Percentiles rank a stretch among this genome's conserved stretches.
These are phyloP conservation scores for Lacanobia oleracea DNA, from an alignment of 2,888 invertebrate species.

Conservation along the genomic window DNA sequence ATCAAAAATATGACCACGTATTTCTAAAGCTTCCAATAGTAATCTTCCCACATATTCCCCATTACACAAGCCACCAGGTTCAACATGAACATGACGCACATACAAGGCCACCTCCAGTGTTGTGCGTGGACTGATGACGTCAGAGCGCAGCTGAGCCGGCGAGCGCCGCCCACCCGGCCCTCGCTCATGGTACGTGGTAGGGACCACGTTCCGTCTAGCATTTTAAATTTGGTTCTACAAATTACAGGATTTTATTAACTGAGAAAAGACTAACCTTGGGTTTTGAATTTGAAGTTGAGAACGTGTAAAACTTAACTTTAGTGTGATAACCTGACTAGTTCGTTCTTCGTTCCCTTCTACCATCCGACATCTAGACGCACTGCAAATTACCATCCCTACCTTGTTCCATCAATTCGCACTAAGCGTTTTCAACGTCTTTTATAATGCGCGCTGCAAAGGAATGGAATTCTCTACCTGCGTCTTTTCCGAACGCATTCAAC, in stretches of 20 bases:
- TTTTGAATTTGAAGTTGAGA: too few relatives aligned
- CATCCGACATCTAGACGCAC: too few relatives aligned
- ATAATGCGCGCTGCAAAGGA: too few relatives aligned
- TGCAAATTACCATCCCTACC: too few relatives aligned
- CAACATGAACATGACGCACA: slow-evolving; percentile 44
- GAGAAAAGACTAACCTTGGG: background rate
- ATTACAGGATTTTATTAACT: background rate
- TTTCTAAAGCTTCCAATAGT: background rate
- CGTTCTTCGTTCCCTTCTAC: too few relatives aligned
- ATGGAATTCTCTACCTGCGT: too few relatives aligned
- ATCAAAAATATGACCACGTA: too few relatives aligned
- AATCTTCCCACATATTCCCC: slow-evolving; percentile 3
- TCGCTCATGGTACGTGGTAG: slow-evolving; percentile 11
- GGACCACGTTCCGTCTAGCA: slow-evolving; percentile 14
- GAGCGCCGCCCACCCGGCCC: slow-evolving; percentile 37
- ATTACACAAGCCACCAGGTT: slow-evolving; percentile 28
- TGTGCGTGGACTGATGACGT: slow-evolving; percentile 55
- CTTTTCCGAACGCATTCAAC: too few relatives aligned
- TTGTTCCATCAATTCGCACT: too few relatives aligned
- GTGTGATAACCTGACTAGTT: too few relatives aligned
- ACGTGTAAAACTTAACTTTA: too few relatives aligned
- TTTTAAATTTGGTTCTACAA: slow-evolving; percentile 19
- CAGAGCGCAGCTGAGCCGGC: slow-evolving; percentile 33
- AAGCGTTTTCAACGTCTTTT: too few relatives aligned
- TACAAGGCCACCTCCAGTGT: slow-evolving; percentile 38